Percentiles rank a stretch among this genome's conserved stretches.
Evolutionary conservation across 2,888 invertebrate genomes (phyloP).

Genomic region (Sinentomon sp.): DNA sequence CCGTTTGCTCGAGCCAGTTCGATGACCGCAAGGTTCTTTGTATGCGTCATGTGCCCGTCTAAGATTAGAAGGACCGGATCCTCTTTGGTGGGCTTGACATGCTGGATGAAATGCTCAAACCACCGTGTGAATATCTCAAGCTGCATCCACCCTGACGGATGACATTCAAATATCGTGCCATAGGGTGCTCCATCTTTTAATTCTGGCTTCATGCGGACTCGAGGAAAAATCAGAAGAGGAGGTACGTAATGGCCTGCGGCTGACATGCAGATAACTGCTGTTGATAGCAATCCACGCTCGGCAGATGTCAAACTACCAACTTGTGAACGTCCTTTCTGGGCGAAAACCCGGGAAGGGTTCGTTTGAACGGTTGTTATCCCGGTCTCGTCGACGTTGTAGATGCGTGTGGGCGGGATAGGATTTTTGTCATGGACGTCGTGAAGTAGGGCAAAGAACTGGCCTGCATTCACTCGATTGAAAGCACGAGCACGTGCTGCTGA

Average conservation of each 20-base stretch:
- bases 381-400: neutral
- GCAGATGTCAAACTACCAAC: conserved; percentile 4
- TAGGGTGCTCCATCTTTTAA: too few relatives aligned
- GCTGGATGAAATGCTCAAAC: conserved; percentile 2
- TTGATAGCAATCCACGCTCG: conserved; percentile 1
- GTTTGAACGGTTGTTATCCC: neutral
- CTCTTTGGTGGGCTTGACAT: too few relatives aligned
- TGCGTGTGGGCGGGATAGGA: neutral
- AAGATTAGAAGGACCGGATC: conserved; percentile 16
- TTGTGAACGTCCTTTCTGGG: neutral
- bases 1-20: conserved; percentile 17
- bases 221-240: too few relatives aligned
- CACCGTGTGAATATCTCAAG: too few relatives aligned
- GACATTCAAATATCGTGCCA: too few relatives aligned
- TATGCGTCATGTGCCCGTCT: conserved; percentile 20
- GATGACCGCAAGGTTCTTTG: conserved; percentile 17
- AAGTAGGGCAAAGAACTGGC: conserved; percentile 3
- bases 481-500: conserved; percentile 5
- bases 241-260: too few relatives aligned
- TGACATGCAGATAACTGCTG: too few relatives aligned
- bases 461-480: conserved; percentile 5
- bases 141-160: too few relatives aligned
- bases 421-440: neutral
- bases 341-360: neutral
- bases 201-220: too few relatives aligned